Base-by-base conservation (phyloP, 2,888 invertebrate genomes). In the Machimus rusticus region DNA sequence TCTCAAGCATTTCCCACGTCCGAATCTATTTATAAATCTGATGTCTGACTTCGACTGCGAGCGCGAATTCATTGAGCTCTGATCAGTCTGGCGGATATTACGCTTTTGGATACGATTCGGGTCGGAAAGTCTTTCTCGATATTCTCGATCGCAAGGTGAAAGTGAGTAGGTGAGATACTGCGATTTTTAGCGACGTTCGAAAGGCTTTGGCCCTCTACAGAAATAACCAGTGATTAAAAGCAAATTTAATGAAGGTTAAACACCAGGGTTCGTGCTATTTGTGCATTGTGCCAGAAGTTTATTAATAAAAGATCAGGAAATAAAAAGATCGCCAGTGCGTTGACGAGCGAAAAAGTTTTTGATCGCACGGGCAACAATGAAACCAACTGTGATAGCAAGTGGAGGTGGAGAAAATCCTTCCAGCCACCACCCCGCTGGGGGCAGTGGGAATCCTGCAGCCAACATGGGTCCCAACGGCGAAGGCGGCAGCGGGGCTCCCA, bases 311-410 rank as follows among this genome's bases (percentile, higher is more conserved):
- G 39, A 57, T 37, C 37, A 16, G n/a, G 43, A 46, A 86, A n/a
- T 51, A 28, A 12, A 76, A 76, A 76, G 37, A 76, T 39, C 34
- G n/a, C 31, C 34, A 76, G 37, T 66, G 28, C 16, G 43, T 74
- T 81, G 14, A 85, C 66, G 43, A 51, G 23, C 66, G 28, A 23
- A 8, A 23, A 9, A 19, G 66, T 23, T 66, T 66, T 12, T 66
- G 66, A 28, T 66, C 19, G 28, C 66, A 66, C 51, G 51, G 84
- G 82, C 55, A 87, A 89, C 86, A 86, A 90, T 92, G 92, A 92
- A 92, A 90, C 92, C 92, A 88, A 90, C 91, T 91, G 91, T 92
- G 91, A 91, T 92, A 90, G 89, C 91, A 88, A 91, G 88, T 77
- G 89, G 76, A 66, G 89, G 87, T 46, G 82, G 51, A 55, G 74